Evolutionary conservation across 2,113 vertebrate species (phyloP).

Genomic region (Sarotherodon lohbergeri): DNA sequence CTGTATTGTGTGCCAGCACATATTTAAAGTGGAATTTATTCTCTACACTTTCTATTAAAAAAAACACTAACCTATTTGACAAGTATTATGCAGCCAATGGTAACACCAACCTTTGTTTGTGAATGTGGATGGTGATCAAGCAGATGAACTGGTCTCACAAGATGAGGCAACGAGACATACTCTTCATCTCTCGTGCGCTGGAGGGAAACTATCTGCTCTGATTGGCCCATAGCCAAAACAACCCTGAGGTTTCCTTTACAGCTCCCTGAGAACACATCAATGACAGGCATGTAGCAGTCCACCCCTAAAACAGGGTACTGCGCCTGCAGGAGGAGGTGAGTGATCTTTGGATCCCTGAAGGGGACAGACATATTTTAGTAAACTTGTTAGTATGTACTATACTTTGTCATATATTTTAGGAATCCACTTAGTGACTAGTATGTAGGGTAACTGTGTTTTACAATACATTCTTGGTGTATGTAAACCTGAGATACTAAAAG

Average conservation of each 20-base stretch:
- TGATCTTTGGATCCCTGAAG: conserved; percentile 80
- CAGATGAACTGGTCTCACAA: conserved; percentile 72
- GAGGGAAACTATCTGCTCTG: conserved; percentile 80
- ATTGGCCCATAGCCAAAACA: conserved; percentile 85
- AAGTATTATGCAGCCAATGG: neutral
- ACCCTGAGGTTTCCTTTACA: conserved; percentile 82
- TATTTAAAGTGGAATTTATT: neutral
- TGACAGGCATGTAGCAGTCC: conserved; percentile 83
- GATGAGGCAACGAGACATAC: conserved; percentile 10
- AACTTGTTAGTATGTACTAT: neutral
- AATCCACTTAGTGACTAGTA: neutral
- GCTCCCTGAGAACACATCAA: conserved; percentile 83
- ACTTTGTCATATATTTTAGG: neutral
- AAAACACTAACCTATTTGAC: neutral
- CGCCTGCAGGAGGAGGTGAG: conserved; percentile 82
- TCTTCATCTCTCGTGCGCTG: conserved; percentile 81
- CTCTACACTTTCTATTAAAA: neutral
- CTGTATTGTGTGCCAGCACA: neutral
- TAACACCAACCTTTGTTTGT: conserved; percentile 51
- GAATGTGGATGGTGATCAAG: conserved; percentile 71
- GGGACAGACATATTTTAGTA: neutral
- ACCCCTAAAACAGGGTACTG: conserved; percentile 90
- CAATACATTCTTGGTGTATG: neutral
- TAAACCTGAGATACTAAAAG: neutral
- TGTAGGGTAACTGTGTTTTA: neutral